phyloP scores from a whole-genome alignment of 1,140 invertebrate genomes.

The Triops longicaudatus region DNA sequence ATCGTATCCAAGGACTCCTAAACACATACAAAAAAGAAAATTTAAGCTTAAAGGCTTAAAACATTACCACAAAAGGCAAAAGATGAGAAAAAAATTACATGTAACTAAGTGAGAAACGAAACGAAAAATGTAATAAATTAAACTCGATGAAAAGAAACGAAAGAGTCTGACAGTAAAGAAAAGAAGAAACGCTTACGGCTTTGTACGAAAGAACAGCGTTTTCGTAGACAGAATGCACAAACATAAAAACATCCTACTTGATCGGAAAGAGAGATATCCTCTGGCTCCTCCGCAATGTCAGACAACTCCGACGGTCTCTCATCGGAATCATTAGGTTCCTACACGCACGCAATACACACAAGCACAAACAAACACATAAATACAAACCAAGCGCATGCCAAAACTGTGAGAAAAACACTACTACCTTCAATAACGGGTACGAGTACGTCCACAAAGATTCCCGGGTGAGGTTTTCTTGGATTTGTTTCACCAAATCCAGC shows the following conservation, averaged over 20 bases:
- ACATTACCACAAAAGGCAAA: background rate
- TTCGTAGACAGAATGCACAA: background rate
- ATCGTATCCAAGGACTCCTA: constrained; percentile 15
- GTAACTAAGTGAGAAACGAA: background rate
- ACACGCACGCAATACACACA: background rate
- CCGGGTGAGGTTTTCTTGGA: background rate
- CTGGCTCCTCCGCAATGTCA: constrained; percentile 45
- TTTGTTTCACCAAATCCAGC: background rate
- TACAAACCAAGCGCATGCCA: constrained; percentile 18
- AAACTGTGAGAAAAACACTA: background rate
- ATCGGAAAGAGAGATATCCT: constrained; percentile 34
- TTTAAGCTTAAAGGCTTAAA: background rate
- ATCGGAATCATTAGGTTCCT: constrained; percentile 28
- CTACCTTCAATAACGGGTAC: constrained; percentile 18
- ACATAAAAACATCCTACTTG: constrained; percentile 27
- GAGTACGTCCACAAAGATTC: constrained; percentile 11
- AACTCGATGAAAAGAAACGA: no score
- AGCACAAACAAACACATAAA: constrained; percentile 20
- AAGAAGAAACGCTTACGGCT: no score
- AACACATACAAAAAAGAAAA: no score
- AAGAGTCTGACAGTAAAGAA: background rate
- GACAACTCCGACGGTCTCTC: constrained; percentile 42
- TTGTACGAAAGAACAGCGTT: background rate
- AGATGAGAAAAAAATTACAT: background rate
- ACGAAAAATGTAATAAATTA: constrained; percentile 4